These are phyloP conservation scores for Drosophila colorata DNA, from an alignment of 2,888 invertebrate genomes.

Conservation along the genomic window DNA sequence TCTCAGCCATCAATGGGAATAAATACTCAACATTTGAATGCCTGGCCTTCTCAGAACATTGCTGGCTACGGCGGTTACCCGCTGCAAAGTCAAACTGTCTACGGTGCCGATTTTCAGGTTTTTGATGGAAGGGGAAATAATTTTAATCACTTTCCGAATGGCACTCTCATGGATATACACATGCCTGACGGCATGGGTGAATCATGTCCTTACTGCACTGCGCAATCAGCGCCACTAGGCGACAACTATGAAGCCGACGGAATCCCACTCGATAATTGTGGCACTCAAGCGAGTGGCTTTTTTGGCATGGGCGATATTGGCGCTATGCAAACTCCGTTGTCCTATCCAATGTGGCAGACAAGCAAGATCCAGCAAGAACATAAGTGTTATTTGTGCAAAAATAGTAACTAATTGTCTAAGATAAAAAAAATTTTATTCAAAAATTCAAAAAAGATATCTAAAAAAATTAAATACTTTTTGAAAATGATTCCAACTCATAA, in stretches of 20 bases:
- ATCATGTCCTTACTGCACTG: background rate
- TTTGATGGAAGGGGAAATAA: constrained; percentile 3
- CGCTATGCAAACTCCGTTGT: background rate
- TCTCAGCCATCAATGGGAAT: background rate
- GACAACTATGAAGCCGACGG: constrained; percentile 1
- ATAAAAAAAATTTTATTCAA: background rate
- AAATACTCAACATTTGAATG: background rate
- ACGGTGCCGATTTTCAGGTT: background rate
- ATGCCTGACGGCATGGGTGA: background rate
- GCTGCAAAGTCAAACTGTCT: background rate
- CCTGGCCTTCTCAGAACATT: background rate
- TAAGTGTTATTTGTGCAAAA: background rate
- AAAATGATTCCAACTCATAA: background rate
- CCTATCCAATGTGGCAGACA: background rate
- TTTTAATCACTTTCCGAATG: constrained; percentile 17
- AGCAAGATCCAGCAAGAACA: background rate
- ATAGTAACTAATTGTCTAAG: background rate
- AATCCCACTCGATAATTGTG: background rate
- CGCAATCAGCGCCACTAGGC: background rate
- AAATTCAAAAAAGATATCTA: background rate
- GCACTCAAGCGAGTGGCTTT: background rate
- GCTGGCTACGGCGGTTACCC: too few species aligned
- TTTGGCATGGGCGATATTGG: background rate
- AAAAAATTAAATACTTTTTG: background rate
- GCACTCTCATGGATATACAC: background rate